Conservation (phyloP, 2,888 invertebrate species). For the Mythimna albipuncta region DNA sequence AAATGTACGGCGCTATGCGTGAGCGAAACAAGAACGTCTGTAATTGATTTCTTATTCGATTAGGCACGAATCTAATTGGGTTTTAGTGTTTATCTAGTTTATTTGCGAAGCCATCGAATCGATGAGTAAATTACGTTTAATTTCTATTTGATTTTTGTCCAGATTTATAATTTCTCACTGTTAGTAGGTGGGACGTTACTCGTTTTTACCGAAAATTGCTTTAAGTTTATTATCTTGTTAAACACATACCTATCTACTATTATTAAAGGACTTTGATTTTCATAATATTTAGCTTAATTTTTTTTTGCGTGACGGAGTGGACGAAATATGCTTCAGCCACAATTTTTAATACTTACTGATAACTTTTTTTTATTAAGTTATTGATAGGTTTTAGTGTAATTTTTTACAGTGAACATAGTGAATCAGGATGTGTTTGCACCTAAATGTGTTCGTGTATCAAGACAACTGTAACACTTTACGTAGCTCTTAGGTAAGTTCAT, state of each 20-base stretch:
- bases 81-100: constrained; percentile 31
- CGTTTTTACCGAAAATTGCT: background rate
- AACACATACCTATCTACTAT: no score
- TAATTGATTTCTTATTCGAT: constrained; percentile 44
- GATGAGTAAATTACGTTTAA: constrained; percentile 2
- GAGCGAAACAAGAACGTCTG: constrained; percentile 65
- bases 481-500: constrained; percentile 2
- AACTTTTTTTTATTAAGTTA: background rate
- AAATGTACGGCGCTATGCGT: constrained; percentile 71
- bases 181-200: background rate
- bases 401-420: background rate
- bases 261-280: no score
- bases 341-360: no score
- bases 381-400: background rate
- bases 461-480: background rate
- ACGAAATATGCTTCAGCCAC: no score
- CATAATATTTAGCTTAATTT: no score
- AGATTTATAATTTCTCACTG: constrained; percentile 1
- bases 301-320: no score
- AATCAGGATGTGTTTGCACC: background rate
- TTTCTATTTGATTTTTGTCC: constrained; percentile 10
- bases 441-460: background rate
- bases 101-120: constrained; percentile 22
- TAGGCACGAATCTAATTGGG: constrained; percentile 36
- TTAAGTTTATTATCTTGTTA: no score